These are phyloP conservation scores for Tragelaphus scriptus DNA, from an alignment of 2,113 vertebrate genomes.

Conservation along the genomic window DNA sequence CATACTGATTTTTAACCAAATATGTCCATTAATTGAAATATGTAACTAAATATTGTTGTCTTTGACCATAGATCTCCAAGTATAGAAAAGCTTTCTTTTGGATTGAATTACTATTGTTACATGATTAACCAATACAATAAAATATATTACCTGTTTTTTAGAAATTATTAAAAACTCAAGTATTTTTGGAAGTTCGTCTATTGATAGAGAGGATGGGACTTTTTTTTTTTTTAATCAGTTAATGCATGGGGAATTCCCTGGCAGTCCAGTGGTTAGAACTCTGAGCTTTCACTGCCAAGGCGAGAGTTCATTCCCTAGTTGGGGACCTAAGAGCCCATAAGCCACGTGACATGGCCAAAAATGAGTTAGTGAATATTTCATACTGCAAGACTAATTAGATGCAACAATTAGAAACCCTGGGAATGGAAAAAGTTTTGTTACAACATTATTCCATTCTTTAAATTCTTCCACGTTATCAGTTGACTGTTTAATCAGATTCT, in stretches of 20 bases:
- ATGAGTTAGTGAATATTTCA: neutral
- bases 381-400: neutral
- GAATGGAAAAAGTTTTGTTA: neutral
- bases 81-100: neutral
- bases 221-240: neutral
- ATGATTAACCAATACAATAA: neutral
- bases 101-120: neutral
- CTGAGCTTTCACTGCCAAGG: neutral
- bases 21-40: neutral
- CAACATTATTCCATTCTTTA: neutral
- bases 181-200: neutral
- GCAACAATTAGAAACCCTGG: neutral
- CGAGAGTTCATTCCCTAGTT: neutral
- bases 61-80: neutral
- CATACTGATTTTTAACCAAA: neutral
- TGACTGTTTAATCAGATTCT: neutral
- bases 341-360: neutral
- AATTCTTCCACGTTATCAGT: neutral
- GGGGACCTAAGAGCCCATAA: neutral
- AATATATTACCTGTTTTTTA: neutral
- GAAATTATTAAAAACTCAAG: neutral
- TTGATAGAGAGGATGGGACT: neutral
- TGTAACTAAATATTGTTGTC: neutral
- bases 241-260: neutral
- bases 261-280: neutral